Conservation (phyloP, 2,888 invertebrate species). For the Amorpha juglandis region DNA sequence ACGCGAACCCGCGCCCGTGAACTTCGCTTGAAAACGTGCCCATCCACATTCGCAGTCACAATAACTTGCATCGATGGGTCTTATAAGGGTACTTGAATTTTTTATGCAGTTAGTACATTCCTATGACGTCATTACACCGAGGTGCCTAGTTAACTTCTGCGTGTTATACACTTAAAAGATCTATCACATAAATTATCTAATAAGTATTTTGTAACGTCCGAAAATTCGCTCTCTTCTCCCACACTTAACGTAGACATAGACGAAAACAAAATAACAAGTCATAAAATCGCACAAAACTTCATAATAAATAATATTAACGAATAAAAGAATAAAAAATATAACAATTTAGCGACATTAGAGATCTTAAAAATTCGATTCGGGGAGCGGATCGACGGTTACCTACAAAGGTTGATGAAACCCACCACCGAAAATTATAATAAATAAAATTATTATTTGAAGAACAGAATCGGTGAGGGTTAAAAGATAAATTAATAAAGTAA, state of each 20-base stretch:
- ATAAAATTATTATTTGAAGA: neutral
- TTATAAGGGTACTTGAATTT: too few species aligned
- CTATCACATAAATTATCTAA: neutral
- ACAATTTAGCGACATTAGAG: conserved; percentile 18
- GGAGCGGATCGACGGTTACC: neutral
- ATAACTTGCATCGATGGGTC: too few species aligned
- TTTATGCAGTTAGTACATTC: too few species aligned
- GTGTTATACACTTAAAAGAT: neutral
- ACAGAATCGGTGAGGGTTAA: neutral
- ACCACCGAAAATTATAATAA: conserved; percentile 9
- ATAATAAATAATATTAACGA: conserved; percentile 20
- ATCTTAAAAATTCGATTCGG: neutral
- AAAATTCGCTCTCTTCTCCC: neutral
- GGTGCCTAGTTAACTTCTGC: too few species aligned
- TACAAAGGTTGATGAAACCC: neutral
- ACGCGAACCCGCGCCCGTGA: too few species aligned
- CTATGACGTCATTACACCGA: too few species aligned
- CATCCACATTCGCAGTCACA: too few species aligned
- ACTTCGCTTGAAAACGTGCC: too few species aligned
- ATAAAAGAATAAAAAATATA: conserved; percentile 20
- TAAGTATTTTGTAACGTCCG: neutral
- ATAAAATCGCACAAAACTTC: conserved; percentile 20
- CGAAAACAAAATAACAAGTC: neutral
- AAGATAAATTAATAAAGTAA: neutral
- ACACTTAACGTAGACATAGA: neutral